Conservation (phyloP, 2,113 vertebrate genomes). For the Tapirus terrestris region DNA sequence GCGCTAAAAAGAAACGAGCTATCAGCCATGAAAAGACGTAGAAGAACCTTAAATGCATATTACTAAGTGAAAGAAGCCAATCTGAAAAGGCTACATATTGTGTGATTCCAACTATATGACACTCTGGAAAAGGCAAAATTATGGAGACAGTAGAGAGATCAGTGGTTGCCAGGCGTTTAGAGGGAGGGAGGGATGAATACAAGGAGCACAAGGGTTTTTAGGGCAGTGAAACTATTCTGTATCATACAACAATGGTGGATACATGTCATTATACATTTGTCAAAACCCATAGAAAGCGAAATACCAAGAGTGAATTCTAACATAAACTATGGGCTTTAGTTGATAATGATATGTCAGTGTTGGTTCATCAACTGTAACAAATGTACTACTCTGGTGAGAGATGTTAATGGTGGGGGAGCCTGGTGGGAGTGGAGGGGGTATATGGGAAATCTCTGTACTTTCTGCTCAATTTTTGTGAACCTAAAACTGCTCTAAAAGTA, state of each 20-base stretch:
- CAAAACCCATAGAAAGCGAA: neutral
- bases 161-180: neutral
- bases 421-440: neutral
- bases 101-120: neutral
- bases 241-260: neutral
- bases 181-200: neutral
- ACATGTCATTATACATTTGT: neutral
- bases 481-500: neutral
- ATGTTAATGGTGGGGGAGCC: neutral
- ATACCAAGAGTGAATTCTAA: neutral
- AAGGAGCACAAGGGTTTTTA: neutral
- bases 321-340: neutral
- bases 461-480: neutral
- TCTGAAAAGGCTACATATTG: neutral
- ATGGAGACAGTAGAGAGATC: neutral
- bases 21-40: neutral
- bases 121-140: neutral
- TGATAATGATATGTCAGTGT: neutral
- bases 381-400: neutral
- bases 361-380: neutral
- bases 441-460: neutral
- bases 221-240: neutral
- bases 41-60: neutral
- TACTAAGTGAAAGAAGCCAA: constrained; percentile 2
- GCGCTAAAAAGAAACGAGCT: neutral